Conservation (phyloP, 2,888 invertebrate genomes). For the Zaprionus lineosus region DNA sequence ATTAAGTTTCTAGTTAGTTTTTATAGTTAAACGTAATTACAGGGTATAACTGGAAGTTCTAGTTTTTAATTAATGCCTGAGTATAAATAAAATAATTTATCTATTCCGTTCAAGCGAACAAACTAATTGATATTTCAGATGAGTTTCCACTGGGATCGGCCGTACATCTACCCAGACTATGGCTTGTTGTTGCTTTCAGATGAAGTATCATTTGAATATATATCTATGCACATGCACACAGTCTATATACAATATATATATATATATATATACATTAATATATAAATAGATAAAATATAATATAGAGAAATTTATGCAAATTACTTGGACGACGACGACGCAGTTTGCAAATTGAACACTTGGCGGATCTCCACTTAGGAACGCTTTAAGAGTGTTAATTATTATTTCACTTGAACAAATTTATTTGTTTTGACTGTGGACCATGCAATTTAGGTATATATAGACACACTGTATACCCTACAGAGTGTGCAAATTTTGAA, state of each 20-base stretch:
- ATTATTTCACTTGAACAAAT: conserved; percentile 45
- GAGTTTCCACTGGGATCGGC: no score
- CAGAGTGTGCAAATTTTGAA: no score
- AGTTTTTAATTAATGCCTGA: no score
- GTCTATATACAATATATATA: background rate
- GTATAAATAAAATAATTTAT: no score
- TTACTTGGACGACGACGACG: conserved; percentile 22
- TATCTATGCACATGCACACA: background rate
- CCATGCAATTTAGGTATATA: background rate
- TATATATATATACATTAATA: background rate
- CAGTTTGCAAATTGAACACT: conserved; percentile 35
- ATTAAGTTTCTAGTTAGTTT: no score
- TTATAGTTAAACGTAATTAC: no score
- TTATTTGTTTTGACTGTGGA: conserved; percentile 31
- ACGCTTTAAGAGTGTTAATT: conserved; percentile 38
- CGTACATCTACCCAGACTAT: no score
- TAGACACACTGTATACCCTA: conserved; percentile 4
- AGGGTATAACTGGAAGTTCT: no score
- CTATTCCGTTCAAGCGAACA: no score
- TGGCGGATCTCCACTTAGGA: conserved; percentile 6
- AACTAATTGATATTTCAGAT: no score
- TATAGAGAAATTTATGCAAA: conserved; percentile 42
- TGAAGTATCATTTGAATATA: background rate
- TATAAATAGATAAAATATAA: no score
- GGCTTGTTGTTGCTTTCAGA: background rate